These are phyloP conservation scores for Calephelis perditalis DNA, from an alignment of 2,888 invertebrate genomes.

Conservation along the genomic window DNA sequence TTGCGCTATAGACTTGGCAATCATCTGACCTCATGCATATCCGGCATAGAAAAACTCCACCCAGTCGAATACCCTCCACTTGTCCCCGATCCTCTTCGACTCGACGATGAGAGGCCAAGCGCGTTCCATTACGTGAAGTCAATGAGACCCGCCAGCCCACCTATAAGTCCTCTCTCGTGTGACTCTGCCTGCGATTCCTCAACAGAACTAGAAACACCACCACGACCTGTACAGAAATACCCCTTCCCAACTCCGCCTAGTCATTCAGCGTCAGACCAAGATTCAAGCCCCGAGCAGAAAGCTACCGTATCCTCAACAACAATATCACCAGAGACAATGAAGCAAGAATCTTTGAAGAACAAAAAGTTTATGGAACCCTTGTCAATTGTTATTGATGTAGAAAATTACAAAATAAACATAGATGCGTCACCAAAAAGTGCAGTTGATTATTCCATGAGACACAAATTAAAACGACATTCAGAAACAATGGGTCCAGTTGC, in stretches of 20 bases:
- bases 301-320: slow-evolving; percentile 75
- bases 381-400: slow-evolving; percentile 69
- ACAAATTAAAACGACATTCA: slow-evolving; percentile 58
- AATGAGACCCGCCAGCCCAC: slow-evolving; percentile 79
- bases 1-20: slow-evolving; percentile 81
- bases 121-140: slow-evolving; percentile 65
- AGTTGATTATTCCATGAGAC: slow-evolving; percentile 65
- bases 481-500: slow-evolving; percentile 51
- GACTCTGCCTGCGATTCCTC: slow-evolving; percentile 82
- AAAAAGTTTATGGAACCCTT: slow-evolving; percentile 67
- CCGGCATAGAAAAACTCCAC: slow-evolving; percentile 65
- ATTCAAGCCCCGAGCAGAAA: slow-evolving; percentile 72
- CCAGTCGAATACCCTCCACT: slow-evolving; percentile 70
- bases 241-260: slow-evolving; percentile 80
- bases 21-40: slow-evolving; percentile 82
- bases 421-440: slow-evolving; percentile 70
- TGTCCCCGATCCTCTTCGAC: slow-evolving; percentile 71
- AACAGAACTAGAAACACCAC: slow-evolving; percentile 73
- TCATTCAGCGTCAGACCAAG: slow-evolving; percentile 75
- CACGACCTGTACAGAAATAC: slow-evolving; percentile 58
- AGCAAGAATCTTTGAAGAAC: slow-evolving; percentile 50
- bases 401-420: slow-evolving; percentile 69
- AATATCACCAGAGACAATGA: slow-evolving; percentile 62
- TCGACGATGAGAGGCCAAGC: slow-evolving; percentile 65
- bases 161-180: slow-evolving; percentile 84